Evolutionary conservation across 2,888 invertebrate genomes (phyloP), one percentile per base, ranked within the genome.

Genomic region (Crossocerus cetratus): DNA sequence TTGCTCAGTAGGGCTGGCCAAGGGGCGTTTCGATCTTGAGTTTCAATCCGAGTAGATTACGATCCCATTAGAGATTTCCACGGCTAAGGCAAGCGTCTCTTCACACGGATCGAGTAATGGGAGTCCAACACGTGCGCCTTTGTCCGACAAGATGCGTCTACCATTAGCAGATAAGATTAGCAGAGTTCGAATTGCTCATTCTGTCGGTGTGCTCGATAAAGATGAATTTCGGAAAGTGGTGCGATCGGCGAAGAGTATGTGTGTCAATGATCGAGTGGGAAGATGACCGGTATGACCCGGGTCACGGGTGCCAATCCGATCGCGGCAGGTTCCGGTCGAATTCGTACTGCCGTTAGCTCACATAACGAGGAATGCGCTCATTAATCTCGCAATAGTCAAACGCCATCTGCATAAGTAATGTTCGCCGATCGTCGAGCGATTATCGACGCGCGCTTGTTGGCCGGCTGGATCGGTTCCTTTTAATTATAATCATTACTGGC

Each of bases 341-440:
- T 16, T 32, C 55, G 21, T 5, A 14, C 16, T 55, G 55, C 22
- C 43, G 43, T 59, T 16, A 42, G 14, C n/a, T 59, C 4, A 49
- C 49, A 16, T 23, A 14, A 21, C 45, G 11, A 65, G 49, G 53
- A 58, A 59, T 58, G 20, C 23, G 5, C 53, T 32, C 43, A 45
- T 23, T 61, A 49, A 62, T 62, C 49, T 20, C 43, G 22, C 55
- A 53, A 22, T 54, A 65, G 58, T 67, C 65, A 54, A 55, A 22
- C 49, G 44, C 49, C 57, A 65, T 72, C 72, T 72, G 76, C 78
- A 76, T 72, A 69, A 75, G 65, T 68, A 71, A 75, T 65, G 45
- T 74, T 59, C 45, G 55, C 59, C 53, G 71, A 67, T 62, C 60
- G 55, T 42, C 58, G 44, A 43, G 32, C 65, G 43, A 64, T 65